Percentiles rank a stretch among this genome's conserved stretches.
Evolutionary conservation across 1,140 invertebrate species (phyloP).

Genomic region (Harpegnathos saltator): DNA sequence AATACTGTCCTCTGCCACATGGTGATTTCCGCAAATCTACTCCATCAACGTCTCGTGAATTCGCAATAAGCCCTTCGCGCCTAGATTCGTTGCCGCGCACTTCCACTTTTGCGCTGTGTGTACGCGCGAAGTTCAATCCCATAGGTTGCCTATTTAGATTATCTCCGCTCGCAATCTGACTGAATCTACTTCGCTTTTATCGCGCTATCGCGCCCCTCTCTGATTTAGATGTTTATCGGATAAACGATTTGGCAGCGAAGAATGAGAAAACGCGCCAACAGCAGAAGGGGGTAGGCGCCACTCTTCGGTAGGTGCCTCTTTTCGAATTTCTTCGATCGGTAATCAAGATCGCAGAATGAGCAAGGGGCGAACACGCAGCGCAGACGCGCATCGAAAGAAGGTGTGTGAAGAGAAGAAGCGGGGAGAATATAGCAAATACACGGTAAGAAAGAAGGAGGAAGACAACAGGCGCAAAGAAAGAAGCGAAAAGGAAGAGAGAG

Average conservation of each 20-base stretch:
- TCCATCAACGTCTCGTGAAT: slow-evolving; percentile 46
- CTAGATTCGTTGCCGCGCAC: slow-evolving; percentile 3
- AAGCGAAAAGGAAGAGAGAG: background rate
- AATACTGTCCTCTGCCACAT: background rate
- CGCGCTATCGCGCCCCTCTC: background rate
- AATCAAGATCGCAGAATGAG: slow-evolving; percentile 66
- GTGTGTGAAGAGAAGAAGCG: background rate
- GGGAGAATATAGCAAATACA: background rate
- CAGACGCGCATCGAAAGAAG: background rate
- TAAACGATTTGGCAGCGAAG: slow-evolving; percentile 33
- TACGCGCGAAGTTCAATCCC: slow-evolving; percentile 20
- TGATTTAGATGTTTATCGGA: slow-evolving; percentile 25
- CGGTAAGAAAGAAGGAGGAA: slow-evolving; percentile 7
- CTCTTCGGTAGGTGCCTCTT: background rate
- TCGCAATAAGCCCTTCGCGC: slow-evolving; percentile 1
- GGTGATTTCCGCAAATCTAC: background rate
- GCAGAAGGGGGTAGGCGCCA: background rate
- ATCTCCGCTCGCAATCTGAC: slow-evolving; percentile 34
- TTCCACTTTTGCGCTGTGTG: background rate
- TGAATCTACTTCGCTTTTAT: background rate
- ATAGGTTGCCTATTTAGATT: slow-evolving; percentile 19
- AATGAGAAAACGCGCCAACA: background rate
- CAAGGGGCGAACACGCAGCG: background rate
- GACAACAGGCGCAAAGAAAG: background rate
- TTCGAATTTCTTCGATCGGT: slow-evolving; percentile 46